Evolutionary conservation across 1,140 invertebrate species (phyloP).

Genomic region (Hyles euphorbiae): DNA sequence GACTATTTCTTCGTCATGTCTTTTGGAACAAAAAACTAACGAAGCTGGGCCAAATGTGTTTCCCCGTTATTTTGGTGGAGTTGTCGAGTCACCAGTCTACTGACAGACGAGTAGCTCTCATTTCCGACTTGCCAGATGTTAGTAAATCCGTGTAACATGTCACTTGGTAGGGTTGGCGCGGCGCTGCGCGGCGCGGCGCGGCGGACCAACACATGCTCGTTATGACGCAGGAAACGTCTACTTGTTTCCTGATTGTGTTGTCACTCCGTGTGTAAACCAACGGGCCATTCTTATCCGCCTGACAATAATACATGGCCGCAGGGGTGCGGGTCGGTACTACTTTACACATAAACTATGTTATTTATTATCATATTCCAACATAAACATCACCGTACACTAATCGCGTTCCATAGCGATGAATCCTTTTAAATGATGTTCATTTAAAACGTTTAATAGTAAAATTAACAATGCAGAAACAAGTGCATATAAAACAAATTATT

Average conservation of each 20-base stretch:
- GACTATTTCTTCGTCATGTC: constrained; percentile 23
- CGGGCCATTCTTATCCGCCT: no score
- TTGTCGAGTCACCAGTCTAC: constrained; percentile 21
- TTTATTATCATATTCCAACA: no score
- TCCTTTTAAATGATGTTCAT: no score
- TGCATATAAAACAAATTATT: no score
- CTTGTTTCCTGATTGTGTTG: constrained; percentile 32
- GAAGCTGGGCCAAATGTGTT: constrained; percentile 44
- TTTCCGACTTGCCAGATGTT: constrained; percentile 44
- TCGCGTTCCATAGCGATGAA: no score
- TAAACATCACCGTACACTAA: no score
- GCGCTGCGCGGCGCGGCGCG: constrained; percentile 8
- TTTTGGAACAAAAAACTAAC: constrained; percentile 32
- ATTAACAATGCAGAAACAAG: no score
- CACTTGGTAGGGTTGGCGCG: constrained; percentile 29
- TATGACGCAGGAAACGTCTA: constrained; percentile 28
- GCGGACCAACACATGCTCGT: constrained; percentile 22
- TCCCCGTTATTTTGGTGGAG: constrained; percentile 27
- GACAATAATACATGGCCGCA: no score
- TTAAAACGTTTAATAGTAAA: no score
- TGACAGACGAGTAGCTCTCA: constrained; percentile 34
- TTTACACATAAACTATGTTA: no score
- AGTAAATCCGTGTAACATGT: constrained; percentile 5
- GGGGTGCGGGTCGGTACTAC: no score
- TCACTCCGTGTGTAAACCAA: constrained; percentile 5